A percentile compares a stretch with the other conserved stretches of the same genome.
Evolutionary conservation across 2,888 invertebrate species (phyloP).

Genomic region (Dascillus cervinus): DNA sequence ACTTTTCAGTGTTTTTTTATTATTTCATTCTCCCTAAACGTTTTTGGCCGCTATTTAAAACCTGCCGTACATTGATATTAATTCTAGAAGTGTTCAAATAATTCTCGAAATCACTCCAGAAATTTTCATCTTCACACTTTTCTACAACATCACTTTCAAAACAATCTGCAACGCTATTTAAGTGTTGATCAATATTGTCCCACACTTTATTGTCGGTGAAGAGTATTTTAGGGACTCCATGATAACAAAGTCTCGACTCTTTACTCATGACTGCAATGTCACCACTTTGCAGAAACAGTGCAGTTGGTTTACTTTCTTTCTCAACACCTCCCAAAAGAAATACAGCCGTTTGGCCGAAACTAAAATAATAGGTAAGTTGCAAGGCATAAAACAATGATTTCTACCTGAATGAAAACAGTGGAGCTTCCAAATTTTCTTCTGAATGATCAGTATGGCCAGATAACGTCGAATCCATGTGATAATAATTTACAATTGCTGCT

Average conservation of each 20-base stretch:
- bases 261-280: slow-evolving; percentile 89
- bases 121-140: slow-evolving; percentile 33
- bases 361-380: slow-evolving; percentile 40
- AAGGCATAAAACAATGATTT: slow-evolving; percentile 1
- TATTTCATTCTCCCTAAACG: too few species aligned
- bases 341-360: slow-evolving; percentile 92
- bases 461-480: slow-evolving; percentile 85
- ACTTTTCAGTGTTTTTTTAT: too few species aligned
- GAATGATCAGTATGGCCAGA: slow-evolving; percentile 95
- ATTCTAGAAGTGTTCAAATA: slow-evolving; percentile 72
- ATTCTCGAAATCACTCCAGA: slow-evolving; percentile 49
- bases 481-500: slow-evolving; percentile 95
- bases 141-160: slow-evolving; percentile 24
- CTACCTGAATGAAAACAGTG: slow-evolving; percentile 87
- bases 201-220: slow-evolving; percentile 45
- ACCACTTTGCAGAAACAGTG: slow-evolving; percentile 76
- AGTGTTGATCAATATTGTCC: slow-evolving; percentile 30
- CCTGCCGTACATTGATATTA: slow-evolving; percentile 92
- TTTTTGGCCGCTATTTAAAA: slow-evolving; percentile 57
- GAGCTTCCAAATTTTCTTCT: slow-evolving; percentile 76
- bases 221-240: slow-evolving; percentile 87
- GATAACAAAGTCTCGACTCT: slow-evolving; percentile 77
- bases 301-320: slow-evolving; percentile 57
- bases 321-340: slow-evolving; percentile 84
- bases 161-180: slow-evolving; percentile 9